These are phyloP conservation scores for Eptatretus burgeri DNA, from an alignment of 2,113 vertebrate species.

Conservation along the genomic window DNA sequence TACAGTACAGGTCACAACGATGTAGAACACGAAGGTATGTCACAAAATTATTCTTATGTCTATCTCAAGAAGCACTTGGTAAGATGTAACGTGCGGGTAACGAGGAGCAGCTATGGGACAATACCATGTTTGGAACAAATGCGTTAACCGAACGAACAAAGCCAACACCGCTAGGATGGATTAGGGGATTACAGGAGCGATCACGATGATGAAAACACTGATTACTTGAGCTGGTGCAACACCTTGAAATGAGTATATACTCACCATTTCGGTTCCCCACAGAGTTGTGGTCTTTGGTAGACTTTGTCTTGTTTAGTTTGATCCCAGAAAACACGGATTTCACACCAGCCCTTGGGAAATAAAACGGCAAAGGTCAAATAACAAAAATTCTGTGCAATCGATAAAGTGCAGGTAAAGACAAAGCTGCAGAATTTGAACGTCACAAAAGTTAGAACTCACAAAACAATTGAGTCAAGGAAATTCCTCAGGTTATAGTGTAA, in stretches of 20 bases:
- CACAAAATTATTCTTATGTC: too few species aligned
- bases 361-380: not conserved
- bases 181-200: not conserved
- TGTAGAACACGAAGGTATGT: too few species aligned
- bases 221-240: not conserved
- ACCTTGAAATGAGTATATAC: not conserved
- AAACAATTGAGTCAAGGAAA: not conserved
- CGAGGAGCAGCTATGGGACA: not conserved
- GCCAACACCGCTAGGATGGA: not conserved
- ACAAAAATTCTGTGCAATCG: not conserved
- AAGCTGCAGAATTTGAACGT: not conserved
- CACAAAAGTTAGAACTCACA: not conserved
- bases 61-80: too few species aligned
- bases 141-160: not conserved
- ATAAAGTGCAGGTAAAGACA: not conserved
- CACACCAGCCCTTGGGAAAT: constrained; percentile 1
- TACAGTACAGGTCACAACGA: too few species aligned
- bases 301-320: constrained; percentile 44
- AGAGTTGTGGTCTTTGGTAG: constrained; percentile 21
- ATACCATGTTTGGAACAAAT: not conserved
- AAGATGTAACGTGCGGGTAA: too few species aligned
- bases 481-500: not conserved
- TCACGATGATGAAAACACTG: not conserved
- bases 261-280: not conserved
- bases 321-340: constrained; percentile 44